Evolutionary conservation across 2,888 invertebrate genomes (phyloP), one percentile per base, ranked within the genome.

Genomic region (Chloromyia formosa): DNA sequence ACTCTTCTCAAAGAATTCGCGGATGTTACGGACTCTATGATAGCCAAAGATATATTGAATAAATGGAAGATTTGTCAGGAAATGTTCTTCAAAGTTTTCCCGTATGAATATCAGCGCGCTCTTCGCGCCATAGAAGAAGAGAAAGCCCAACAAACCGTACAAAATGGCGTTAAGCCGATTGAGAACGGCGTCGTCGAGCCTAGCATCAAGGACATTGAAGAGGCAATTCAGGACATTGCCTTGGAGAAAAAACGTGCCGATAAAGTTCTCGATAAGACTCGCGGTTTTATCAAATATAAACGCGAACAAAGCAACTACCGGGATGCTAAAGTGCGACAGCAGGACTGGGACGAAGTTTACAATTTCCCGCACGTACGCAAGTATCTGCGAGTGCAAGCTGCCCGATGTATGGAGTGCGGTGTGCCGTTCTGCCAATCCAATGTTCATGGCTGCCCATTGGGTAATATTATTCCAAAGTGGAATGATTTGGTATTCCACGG

Each of bases 401-500:
- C 97, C 0, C 89, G 97, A 58, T 99, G 98, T 83, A 98, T 98
- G 98, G 98, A 98, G 82, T 98, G 98, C 85, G 98, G 98, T 23
- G 97, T 99, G n/a, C 97, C 97, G 9, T 97, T 97, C 88, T 99
- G 99, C 83, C 96, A 96, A 83, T 95, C 95, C 49, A 90, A 90
- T 77, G 89, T 90, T 53, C 95, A 97, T 84, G 98, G 98, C 64
- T 99, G 98, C 83, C 98, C 98, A 0, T 89, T 99, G 53, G 98
- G 98, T 42, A 99, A 99, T 86, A 96, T 99, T 80, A 97, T 99
- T 79, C 99, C 99, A 73, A 97, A 97, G 87, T 99, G 98, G 97
- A 99, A 99, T 86, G 96, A 98, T 83, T 90, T 99, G 20, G 90
- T 99, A n/a, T 98, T 94, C 88, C 90, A 93, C 82, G 93, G 92